phyloP scores from a whole-genome alignment of 2,797 vertebrate genomes.

The Synaphobranchus kaupii region DNA sequence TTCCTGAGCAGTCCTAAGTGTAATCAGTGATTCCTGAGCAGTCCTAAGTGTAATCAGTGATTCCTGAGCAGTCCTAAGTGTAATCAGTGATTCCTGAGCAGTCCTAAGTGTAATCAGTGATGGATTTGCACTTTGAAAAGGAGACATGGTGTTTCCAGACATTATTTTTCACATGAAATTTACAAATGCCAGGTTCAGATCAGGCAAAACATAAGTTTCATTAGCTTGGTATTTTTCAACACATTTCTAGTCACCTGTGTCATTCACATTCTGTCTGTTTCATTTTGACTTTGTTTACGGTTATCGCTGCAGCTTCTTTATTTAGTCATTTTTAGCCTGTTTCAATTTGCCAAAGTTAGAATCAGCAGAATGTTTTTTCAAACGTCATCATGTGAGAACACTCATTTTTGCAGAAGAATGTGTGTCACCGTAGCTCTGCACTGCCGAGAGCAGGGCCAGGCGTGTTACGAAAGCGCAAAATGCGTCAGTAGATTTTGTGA shows the following conservation, averaged over 20 bases:
- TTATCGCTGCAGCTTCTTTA: constrained; percentile 36
- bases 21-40: neutral
- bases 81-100: neutral
- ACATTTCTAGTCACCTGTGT: constrained; percentile 47
- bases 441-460: neutral
- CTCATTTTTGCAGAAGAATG: constrained; percentile 34
- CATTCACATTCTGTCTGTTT: constrained; percentile 43
- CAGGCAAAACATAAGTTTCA: constrained; percentile 33
- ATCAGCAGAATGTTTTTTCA: constrained; percentile 46
- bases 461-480: neutral
- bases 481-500: neutral
- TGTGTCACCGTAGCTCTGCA: neutral
- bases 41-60: neutral
- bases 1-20: neutral
- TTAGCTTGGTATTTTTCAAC: constrained; percentile 40
- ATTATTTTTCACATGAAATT: constrained; percentile 39
- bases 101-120: neutral
- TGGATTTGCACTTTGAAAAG: neutral
- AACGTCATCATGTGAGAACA: constrained; percentile 34
- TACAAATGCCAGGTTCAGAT: constrained; percentile 66
- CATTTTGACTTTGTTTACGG: constrained; percentile 62
- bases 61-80: neutral
- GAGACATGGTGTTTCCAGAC: neutral
- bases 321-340: constrained; percentile 44
- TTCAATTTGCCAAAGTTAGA: constrained; percentile 43